Percentiles rank a stretch among this genome's conserved stretches.
Conservation (phyloP, 2,888 invertebrate species). For the Busseola fusca region DNA sequence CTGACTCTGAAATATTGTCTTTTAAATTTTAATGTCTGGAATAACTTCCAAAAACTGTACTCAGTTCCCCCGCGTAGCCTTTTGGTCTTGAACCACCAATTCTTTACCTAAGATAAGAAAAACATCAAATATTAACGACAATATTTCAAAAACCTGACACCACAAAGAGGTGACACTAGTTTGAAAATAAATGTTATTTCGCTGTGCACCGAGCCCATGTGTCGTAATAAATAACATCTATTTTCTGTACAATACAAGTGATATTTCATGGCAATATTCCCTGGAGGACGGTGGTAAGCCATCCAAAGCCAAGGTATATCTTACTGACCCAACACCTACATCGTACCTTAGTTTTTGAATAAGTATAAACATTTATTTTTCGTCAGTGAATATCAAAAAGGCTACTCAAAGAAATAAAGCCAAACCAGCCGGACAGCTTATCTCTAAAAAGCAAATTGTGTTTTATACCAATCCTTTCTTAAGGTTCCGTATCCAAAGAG, state of each 20-base stretch:
- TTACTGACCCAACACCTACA: conserved; percentile 44
- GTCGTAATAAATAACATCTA: conserved; percentile 74
- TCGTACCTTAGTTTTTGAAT: conserved; percentile 35
- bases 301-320: conserved; percentile 46
- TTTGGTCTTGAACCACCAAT: conserved; percentile 5
- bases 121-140: conserved; percentile 51
- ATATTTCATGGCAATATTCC: conserved; percentile 72
- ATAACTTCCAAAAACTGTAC: neutral
- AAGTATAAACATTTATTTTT: conserved; percentile 22
- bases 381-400: conserved; percentile 21
- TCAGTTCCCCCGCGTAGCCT: conserved; percentile 8
- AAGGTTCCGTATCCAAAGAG: too few species aligned
- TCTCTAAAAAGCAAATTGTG: conserved; percentile 4
- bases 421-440: neutral
- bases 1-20: neutral
- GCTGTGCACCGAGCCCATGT: conserved; percentile 49
- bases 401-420: conserved; percentile 5
- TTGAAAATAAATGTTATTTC: conserved; percentile 58
- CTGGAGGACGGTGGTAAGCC: conserved; percentile 51
- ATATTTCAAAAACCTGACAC: conserved; percentile 46
- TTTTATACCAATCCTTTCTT: neutral
- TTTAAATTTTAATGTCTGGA: neutral
- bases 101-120: conserved; percentile 19
- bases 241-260: conserved; percentile 70
- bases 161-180: conserved; percentile 41